Conservation (phyloP, 2,797 vertebrate genomes). For the Enteromius trimaculatus region DNA sequence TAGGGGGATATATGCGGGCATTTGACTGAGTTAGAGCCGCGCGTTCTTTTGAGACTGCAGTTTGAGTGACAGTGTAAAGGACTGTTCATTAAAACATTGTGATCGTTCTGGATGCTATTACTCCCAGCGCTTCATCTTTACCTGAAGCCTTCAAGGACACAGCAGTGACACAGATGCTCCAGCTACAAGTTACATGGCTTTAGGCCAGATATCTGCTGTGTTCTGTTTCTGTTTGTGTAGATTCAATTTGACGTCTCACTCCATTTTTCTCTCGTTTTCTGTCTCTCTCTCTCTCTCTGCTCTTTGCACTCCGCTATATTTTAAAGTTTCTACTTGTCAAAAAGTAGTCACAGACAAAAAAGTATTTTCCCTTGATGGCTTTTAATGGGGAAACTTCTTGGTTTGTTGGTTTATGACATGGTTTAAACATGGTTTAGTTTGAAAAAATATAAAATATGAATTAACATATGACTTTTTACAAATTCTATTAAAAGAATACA, state of each 20-base stretch:
- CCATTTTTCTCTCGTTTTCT: conserved; percentile 65
- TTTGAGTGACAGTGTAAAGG: conserved; percentile 62
- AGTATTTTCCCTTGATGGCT: conserved; percentile 52
- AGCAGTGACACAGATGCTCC: conserved; percentile 69
- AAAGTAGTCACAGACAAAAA: conserved; percentile 58
- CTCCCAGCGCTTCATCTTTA: conserved; percentile 69
- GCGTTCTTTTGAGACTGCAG: conserved; percentile 42
- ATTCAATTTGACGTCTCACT: conserved; percentile 82
- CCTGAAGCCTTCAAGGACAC: conserved; percentile 84
- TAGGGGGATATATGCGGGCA: conserved; percentile 17
- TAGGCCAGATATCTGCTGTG: conserved; percentile 79
- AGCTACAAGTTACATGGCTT: conserved; percentile 78
- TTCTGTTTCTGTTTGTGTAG: conserved; percentile 75
- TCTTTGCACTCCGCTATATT: conserved; percentile 72
- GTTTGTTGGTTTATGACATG: background rate
- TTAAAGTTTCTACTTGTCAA: conserved; percentile 71
- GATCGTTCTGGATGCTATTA: conserved; percentile 66
- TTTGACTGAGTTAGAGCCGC: background rate
- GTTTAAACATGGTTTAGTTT: background rate
- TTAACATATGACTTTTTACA: background rate
- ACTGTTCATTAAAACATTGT: conserved; percentile 63
- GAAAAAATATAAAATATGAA: background rate
- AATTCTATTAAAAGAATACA: background rate
- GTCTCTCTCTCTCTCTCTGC: conserved; percentile 67
- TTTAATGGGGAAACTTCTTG: conserved; percentile 37